A percentile compares a stretch with the other conserved stretches of the same genome.
Conservation (phyloP, 2,888 invertebrate species). For the Mylabris sibirica region DNA sequence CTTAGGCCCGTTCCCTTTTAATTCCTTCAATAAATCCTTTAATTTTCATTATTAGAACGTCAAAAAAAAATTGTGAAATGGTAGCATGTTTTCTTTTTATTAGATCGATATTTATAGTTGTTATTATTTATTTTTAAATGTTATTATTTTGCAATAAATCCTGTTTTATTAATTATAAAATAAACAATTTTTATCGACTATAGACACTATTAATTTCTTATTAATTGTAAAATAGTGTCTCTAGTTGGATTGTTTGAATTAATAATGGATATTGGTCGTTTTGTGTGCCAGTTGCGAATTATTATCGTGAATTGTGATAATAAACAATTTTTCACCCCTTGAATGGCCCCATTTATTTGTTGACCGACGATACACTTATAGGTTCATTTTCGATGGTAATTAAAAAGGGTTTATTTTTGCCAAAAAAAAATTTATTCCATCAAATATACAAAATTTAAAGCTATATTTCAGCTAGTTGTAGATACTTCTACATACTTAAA, state of each 20-base stretch:
- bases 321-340: background rate
- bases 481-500: background rate
- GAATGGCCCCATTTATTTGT: background rate
- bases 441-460: slow-evolving; percentile 36
- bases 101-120: slow-evolving; percentile 57
- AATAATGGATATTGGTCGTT: background rate
- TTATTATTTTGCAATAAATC: slow-evolving; percentile 52
- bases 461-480: slow-evolving; percentile 42
- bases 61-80: background rate
- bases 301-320: slow-evolving; percentile 33
- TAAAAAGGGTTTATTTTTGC: slow-evolving; percentile 58
- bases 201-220: slow-evolving; percentile 22
- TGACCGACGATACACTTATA: background rate
- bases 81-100: slow-evolving; percentile 52
- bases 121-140: slow-evolving; percentile 53
- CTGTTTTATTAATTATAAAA: slow-evolving; percentile 42
- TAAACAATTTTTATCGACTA: slow-evolving; percentile 39
- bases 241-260: slow-evolving; percentile 22
- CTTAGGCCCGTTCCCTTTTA: slow-evolving; percentile 35
- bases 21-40: background rate
- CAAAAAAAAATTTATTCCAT: slow-evolving; percentile 1
- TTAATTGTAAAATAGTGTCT: slow-evolving; percentile 36
- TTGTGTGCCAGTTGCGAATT: slow-evolving; percentile 51
- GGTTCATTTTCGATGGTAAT: slow-evolving; percentile 57
- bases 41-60: no score